Base-by-base conservation (phyloP, 1,140 invertebrate species). In the Chironomus tepperi region DNA sequence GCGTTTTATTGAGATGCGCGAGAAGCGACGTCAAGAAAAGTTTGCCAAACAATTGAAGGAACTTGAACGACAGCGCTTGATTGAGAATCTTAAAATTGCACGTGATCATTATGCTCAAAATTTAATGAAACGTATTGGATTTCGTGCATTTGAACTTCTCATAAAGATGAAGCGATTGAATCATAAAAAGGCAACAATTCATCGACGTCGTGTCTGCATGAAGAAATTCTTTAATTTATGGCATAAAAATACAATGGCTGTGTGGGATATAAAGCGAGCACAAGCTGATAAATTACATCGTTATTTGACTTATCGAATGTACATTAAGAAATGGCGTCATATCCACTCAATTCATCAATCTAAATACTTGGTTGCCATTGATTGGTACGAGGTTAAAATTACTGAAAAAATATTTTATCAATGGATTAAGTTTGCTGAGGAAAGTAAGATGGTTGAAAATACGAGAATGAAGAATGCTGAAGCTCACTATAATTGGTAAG, bases 311-410 rank as follows among this genome's bases (percentile, higher is more conserved):
- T 83, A 83, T 75, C 79, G 77, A 10, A 81, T 78, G 74, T 78
- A 75, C 47, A 84, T 85, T 8, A 70, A 76, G 2, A 77, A 75
- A 76, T 84, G 84, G 77, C 65, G 65, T 70, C 79, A 84, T 79
- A 77, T 78, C n/a, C 82, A 85, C 75, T 77, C 82, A 18, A 78
- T 82, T 73, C 80, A 82, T 73, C 79, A 84, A n/a, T 79, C 84
- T 70, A 86, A 85, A 79, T 81, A 81, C 77, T 84, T 87, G 81
- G 86, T 87, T 7, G 88, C 88, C 16, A 85, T 88, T 73, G 88
- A 89, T 78, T 87, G 86, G 77, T 85, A 87, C 76, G 86, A 88
- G 74, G 80, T 88, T 18, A 85, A 83, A 75, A 77, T 87, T n/a
- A 81, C 83, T 73, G 84, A 85, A 73, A 77, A 83, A 21, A 80